Base-by-base conservation (phyloP, 30 jellyfish, hydroid and myxozoan genomes). In the Rhopilema esculentum region DNA sequence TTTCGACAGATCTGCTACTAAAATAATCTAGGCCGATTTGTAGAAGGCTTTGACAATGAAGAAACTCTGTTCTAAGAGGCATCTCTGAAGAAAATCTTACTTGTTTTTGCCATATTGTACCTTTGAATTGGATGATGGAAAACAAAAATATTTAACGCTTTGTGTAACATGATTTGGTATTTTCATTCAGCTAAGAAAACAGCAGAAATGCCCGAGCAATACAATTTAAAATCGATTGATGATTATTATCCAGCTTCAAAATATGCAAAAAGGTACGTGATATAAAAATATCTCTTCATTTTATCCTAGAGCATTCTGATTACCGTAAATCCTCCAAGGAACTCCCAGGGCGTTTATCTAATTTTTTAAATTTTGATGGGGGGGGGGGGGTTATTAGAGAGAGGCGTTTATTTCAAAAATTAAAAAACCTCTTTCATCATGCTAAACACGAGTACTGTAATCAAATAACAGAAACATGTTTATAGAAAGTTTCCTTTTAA, bases 201-300 rank as follows among this genome's bases (percentile, higher is more conserved):
- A 40, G 57, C 57, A 40, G 57, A 40, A 40, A 40, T 40, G 57
- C 9, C 57, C 6, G 57, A 40, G 9, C 57, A 40, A 40, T 12
- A 40, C 12, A 6, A 40, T 6, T 12, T 12, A 40, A 40, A 40
- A 40, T 12, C 2, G 1, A 81, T 81, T 23, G 90, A 81, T 4
- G 83, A 81, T 4, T 81, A 81, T 51, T 81, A 65, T 26, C 90
- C 90, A 29, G 25, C 32, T 28, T 19, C 90, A 25, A 22, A 65
- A 51, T 40, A 32, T 48, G 29, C 90, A 33, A 81, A 81, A 40
- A 81, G 83, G 90, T 81, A 27, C 9, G 61, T n/a, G 80, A 2
- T 12, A 2, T 69, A 2, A 40, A 40, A 40, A 6, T 6, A 40
- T 6, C 6, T 40, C n/a, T n/a, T n/a, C n/a, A n/a, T n/a, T 52